These are phyloP conservation scores for Tribolium madens DNA, from an alignment of 1,140 invertebrate genomes.

Conservation along the genomic window DNA sequence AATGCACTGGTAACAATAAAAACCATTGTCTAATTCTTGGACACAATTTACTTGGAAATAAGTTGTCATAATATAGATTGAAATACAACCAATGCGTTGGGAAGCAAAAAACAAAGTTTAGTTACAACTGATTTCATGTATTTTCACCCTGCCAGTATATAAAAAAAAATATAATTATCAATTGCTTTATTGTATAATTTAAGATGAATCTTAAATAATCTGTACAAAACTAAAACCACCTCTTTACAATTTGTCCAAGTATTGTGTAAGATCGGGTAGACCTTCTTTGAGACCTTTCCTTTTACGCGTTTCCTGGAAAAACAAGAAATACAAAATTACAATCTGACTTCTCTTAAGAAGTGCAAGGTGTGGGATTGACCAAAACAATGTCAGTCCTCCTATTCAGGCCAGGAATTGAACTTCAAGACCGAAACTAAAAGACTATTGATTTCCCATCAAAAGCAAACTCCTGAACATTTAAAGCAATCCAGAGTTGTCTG, in stretches of 20 bases:
- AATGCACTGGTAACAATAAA: slow-evolving; percentile 30
- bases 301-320: slow-evolving; percentile 91
- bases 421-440: slow-evolving; percentile 68
- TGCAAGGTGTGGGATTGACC: not conserved
- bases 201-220: slow-evolving; percentile 55
- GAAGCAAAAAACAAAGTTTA: slow-evolving; percentile 14
- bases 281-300: slow-evolving; percentile 99
- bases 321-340: slow-evolving; percentile 60
- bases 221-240: slow-evolving; percentile 58
- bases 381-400: slow-evolving; percentile 66
- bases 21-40: slow-evolving; percentile 26
- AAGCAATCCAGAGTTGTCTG: slow-evolving; percentile 56
- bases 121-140: slow-evolving; percentile 27
- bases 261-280: slow-evolving; percentile 91
- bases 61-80: slow-evolving; percentile 11
- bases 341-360: slow-evolving; percentile 49
- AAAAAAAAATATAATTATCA: slow-evolving; percentile 41
- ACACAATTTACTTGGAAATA: slow-evolving; percentile 32
- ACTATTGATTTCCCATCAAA: slow-evolving; percentile 63
- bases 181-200: slow-evolving; percentile 35
- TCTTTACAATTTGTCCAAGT: slow-evolving; percentile 94
- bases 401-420: slow-evolving; percentile 65
- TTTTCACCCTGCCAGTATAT: slow-evolving; percentile 40
- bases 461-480: slow-evolving; percentile 53
- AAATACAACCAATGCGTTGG: slow-evolving; percentile 10